These are phyloP conservation scores for Liodrosophila aerea DNA, from an alignment of 2,888 invertebrate species.

Conservation along the genomic window DNA sequence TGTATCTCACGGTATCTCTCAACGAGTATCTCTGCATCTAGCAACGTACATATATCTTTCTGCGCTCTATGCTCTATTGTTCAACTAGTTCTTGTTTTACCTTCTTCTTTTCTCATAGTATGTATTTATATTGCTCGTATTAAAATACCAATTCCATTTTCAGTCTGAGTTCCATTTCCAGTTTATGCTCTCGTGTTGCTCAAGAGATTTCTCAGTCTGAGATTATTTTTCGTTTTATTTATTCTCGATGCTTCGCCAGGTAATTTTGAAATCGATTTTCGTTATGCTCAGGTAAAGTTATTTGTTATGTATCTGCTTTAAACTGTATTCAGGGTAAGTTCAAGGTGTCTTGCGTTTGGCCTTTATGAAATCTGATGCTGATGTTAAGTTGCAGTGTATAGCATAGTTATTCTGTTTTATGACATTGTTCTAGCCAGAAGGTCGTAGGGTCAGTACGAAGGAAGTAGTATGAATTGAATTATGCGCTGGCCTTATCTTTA, in stretches of 20 bases:
- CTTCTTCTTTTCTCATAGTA: slow-evolving; percentile 3
- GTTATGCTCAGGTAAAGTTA: slow-evolving; percentile 44
- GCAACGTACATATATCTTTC: slow-evolving; percentile 10
- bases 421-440: too few species aligned
- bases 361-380: background rate
- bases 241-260: slow-evolving; percentile 43
- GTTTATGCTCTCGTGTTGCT: background rate
- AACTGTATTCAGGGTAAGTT: slow-evolving; percentile 24
- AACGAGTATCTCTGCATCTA: slow-evolving; percentile 16
- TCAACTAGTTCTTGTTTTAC: slow-evolving; percentile 24
- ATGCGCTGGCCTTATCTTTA: too few species aligned
- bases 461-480: too few species aligned
- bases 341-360: slow-evolving; percentile 46
- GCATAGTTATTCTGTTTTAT: too few species aligned
- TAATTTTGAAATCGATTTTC: slow-evolving; percentile 60
- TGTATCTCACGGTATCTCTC: slow-evolving; percentile 41
- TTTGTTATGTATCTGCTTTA: background rate
- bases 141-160: slow-evolving; percentile 38
- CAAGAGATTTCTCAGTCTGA: slow-evolving; percentile 3
- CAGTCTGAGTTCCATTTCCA: slow-evolving; percentile 32
- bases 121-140: slow-evolving; percentile 26
- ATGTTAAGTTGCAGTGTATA: too few species aligned
- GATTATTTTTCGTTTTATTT: slow-evolving; percentile 30
- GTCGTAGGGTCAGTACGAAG: too few species aligned
- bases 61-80: slow-evolving; percentile 35